phyloP scores from a whole-genome alignment of 2,888 invertebrate species.

The Oligia strigilis region DNA sequence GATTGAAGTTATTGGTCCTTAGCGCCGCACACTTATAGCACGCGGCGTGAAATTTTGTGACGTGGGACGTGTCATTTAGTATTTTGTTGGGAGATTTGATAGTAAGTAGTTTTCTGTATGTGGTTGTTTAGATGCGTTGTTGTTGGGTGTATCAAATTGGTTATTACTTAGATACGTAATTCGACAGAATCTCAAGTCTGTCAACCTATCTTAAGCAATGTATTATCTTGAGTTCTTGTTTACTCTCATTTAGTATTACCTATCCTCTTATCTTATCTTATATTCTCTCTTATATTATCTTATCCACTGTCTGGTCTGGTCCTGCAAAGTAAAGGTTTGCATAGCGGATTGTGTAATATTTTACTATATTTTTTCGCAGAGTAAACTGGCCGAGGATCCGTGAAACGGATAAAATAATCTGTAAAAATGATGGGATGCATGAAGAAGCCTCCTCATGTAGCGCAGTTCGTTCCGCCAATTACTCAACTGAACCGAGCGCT shows the following conservation, averaged over 20 bases:
- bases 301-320: neutral
- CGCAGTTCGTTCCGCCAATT: too few species aligned
- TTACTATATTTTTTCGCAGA: neutral
- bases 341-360: neutral
- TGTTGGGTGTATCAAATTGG: neutral
- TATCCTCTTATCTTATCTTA: neutral
- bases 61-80: conserved; percentile 21
- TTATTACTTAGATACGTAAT: neutral
- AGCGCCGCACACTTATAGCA: conserved; percentile 40
- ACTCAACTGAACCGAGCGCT: too few species aligned
- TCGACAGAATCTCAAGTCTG: neutral
- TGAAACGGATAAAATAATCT: too few species aligned
- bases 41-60: conserved; percentile 25
- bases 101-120: conserved; percentile 15
- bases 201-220: neutral
- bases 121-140: neutral
- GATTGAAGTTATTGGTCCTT: conserved; percentile 75
- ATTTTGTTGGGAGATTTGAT: conserved; percentile 23
- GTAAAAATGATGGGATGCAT: too few species aligned
- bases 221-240: neutral
- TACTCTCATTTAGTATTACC: neutral
- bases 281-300: too few species aligned
- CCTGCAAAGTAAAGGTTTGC: too few species aligned
- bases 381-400: neutral
- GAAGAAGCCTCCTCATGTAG: too few species aligned